A percentile compares a stretch with the other conserved stretches of the same genome.
Evolutionary conservation across 2,113 vertebrate genomes (phyloP).

Genomic region (Acrocephalus arundinaceus): DNA sequence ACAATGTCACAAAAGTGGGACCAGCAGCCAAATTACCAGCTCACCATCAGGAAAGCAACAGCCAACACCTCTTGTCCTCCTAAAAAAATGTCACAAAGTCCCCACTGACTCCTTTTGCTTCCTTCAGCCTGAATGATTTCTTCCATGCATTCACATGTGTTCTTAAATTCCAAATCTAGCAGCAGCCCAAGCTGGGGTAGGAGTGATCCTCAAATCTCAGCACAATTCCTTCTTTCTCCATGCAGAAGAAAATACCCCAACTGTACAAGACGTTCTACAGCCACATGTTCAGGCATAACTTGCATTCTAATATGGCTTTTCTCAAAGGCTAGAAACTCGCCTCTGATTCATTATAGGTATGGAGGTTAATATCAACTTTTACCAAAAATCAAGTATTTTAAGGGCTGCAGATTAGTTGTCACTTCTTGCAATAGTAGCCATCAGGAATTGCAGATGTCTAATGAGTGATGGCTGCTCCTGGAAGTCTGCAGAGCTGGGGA

Average conservation of each 20-base stretch:
- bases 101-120: background rate
- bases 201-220: background rate
- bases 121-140: slow-evolving; percentile 4
- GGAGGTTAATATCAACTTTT: background rate
- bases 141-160: background rate
- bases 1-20: background rate
- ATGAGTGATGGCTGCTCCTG: background rate
- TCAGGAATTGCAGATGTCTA: background rate
- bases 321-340: background rate
- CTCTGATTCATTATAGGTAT: background rate
- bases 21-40: slow-evolving; percentile 17
- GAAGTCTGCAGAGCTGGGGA: background rate
- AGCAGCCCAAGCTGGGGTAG: background rate
- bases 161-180: background rate
- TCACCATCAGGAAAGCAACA: background rate
- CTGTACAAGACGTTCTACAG: background rate
- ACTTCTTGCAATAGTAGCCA: background rate
- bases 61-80: slow-evolving; percentile 22
- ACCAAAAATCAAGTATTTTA: background rate
- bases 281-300: background rate
- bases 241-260: background rate
- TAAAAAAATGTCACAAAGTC: slow-evolving; percentile 4
- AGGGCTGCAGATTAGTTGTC: background rate
- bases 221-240: background rate
- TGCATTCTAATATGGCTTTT: background rate